Evolutionary conservation across 2,113 vertebrate species (phyloP).

Genomic region (Zosterops japonicus): DNA sequence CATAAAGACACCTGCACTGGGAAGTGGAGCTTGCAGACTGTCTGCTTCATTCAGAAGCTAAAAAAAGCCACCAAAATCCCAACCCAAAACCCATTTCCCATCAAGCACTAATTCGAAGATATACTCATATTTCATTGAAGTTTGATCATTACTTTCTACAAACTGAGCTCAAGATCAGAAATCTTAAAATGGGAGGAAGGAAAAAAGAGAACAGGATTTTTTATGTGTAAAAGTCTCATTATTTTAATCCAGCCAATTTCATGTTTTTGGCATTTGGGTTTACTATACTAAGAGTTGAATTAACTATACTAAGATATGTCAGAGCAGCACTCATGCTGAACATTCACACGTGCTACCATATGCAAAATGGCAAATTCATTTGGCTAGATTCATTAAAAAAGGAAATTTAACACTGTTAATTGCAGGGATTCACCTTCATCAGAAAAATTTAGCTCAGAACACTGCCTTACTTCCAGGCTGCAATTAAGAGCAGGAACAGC

Average conservation of each 20-base stretch:
- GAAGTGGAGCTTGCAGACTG: background rate
- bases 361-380: background rate
- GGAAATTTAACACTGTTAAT: background rate
- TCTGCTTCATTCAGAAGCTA: background rate
- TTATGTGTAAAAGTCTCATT: background rate
- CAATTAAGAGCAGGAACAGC: slow-evolving; percentile 5
- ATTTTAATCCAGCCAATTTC: background rate
- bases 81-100: background rate
- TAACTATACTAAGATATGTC: background rate
- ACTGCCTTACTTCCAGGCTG: background rate
- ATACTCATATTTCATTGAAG: background rate
- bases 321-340: background rate
- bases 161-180: background rate
- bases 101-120: background rate
- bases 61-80: background rate
- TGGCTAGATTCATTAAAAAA: background rate
- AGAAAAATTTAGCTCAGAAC: background rate
- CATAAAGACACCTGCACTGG: background rate
- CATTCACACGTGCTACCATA: background rate
- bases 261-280: background rate
- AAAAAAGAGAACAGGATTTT: accelerated
- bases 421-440: slow-evolving; percentile 11
- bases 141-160: background rate
- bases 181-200: background rate
- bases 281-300: background rate